phyloP scores from a whole-genome alignment of 2,113 vertebrate genomes.

The Anarhynchus alexandrinus region DNA sequence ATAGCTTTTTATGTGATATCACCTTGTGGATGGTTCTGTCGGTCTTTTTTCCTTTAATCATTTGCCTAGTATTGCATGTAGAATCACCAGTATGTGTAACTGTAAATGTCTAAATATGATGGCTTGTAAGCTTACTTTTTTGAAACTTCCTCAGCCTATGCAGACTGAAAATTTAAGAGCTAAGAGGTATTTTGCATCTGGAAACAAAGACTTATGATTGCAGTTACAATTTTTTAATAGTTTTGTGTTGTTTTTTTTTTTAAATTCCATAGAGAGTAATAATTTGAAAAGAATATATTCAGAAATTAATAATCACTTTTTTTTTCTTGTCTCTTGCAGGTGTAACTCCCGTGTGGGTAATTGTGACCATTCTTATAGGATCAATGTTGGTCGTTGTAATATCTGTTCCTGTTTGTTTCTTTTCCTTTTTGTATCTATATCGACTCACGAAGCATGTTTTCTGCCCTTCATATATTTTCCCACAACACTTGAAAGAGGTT shows the following conservation, averaged over 20 bases:
- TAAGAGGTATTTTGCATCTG: background rate
- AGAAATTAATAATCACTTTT: background rate
- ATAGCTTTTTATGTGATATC: background rate
- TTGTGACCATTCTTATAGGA: background rate
- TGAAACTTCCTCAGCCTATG: background rate
- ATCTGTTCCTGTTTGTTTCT: background rate
- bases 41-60: background rate
- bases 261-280: too few species aligned
- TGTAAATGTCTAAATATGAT: background rate
- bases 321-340: conserved; percentile 33
- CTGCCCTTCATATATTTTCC: conserved; percentile 60
- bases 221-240: background rate
- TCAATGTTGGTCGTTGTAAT: background rate
- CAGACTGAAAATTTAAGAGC: background rate
- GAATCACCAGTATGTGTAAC: background rate
- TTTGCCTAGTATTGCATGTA: background rate
- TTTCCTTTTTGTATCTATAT: conserved; percentile 33
- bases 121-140: background rate
- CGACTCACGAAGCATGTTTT: conserved; percentile 46
- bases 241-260: background rate
- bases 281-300: background rate
- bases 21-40: background rate
- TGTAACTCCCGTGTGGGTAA: conserved; percentile 46
- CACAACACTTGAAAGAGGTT: conserved; percentile 80
- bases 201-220: background rate